These are phyloP conservation scores for Erinaceus europaeus DNA, from an alignment of 2,113 vertebrate species.

Conservation along the genomic window DNA sequence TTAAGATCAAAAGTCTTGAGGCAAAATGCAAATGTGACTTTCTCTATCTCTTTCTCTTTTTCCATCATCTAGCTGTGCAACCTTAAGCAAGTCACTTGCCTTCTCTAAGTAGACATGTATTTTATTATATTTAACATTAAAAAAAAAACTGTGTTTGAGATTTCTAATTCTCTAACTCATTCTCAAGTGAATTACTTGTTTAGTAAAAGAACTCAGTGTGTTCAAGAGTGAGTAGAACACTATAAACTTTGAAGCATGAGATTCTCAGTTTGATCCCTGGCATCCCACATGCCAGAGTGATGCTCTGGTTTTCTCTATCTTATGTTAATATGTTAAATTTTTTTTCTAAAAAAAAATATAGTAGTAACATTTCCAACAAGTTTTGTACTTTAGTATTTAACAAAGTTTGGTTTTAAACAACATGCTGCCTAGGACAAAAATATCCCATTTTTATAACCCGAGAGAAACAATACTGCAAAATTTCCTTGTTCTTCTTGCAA, in stretches of 20 bases:
- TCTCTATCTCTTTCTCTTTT: neutral
- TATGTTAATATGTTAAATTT: too few relatives aligned
- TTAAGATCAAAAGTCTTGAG: neutral
- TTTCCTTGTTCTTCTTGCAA: slow-evolving; percentile 25
- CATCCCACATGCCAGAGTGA: too few relatives aligned
- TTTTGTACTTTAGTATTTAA: slow-evolving; percentile 19
- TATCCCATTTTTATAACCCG: neutral
- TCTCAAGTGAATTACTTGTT: slow-evolving; percentile 26
- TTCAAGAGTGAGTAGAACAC: too few relatives aligned
- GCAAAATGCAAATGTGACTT: neutral
- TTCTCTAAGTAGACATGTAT: neutral
- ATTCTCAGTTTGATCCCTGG: too few relatives aligned
- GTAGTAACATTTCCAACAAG: neutral
- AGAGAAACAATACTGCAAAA: neutral
- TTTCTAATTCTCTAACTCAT: neutral
- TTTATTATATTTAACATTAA: slow-evolving; percentile 31
- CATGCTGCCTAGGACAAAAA: neutral
- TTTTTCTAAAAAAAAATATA: neutral
- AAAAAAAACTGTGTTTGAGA: neutral
- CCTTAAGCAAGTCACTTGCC: neutral
- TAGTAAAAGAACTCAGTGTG: neutral
- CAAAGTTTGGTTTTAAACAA: too few relatives aligned
- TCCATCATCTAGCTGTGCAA: neutral
- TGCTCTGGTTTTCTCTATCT: too few relatives aligned
- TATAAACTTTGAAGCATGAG: too few relatives aligned